Conservation (phyloP, 2,888 invertebrate genomes). For the Actias luna region DNA sequence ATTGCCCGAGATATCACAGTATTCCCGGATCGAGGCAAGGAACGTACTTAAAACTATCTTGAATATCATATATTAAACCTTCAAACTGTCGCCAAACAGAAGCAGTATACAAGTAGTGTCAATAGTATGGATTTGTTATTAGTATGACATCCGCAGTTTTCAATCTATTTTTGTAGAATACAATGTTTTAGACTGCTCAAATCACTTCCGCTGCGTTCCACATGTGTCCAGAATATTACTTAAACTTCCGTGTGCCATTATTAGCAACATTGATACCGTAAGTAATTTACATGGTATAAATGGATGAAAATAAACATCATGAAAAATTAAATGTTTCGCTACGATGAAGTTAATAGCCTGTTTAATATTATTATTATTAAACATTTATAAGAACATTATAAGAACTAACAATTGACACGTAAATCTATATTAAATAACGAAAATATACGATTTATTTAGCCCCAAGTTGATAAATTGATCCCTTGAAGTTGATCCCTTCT, state of each 20-base stretch:
- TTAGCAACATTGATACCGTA: slow-evolving; percentile 37
- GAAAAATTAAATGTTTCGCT: not conserved
- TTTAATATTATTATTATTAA: too few species aligned
- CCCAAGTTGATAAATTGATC: too few species aligned
- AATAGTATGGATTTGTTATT: not conserved
- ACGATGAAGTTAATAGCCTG: too few species aligned
- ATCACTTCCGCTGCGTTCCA: slow-evolving; percentile 28
- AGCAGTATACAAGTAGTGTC: not conserved
- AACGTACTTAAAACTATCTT: too few species aligned
- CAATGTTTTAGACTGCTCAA: slow-evolving; percentile 26
- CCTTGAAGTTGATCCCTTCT: too few species aligned
- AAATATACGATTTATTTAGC: too few species aligned
- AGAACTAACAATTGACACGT: too few species aligned
- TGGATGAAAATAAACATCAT: not conserved
- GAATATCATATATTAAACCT: not conserved
- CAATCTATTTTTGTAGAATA: slow-evolving; percentile 14
- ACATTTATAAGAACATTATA: too few species aligned
- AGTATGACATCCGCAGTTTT: slow-evolving; percentile 6
- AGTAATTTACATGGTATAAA: slow-evolving; percentile 20
- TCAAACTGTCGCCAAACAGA: not conserved
- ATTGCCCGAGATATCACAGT: too few species aligned
- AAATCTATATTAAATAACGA: too few species aligned
- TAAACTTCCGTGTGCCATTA: slow-evolving; percentile 56
- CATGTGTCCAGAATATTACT: slow-evolving; percentile 23
- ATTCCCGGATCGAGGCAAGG: too few species aligned